phyloP scores from a whole-genome alignment of 2,113 vertebrate species.

The Amia ocellicauda region DNA sequence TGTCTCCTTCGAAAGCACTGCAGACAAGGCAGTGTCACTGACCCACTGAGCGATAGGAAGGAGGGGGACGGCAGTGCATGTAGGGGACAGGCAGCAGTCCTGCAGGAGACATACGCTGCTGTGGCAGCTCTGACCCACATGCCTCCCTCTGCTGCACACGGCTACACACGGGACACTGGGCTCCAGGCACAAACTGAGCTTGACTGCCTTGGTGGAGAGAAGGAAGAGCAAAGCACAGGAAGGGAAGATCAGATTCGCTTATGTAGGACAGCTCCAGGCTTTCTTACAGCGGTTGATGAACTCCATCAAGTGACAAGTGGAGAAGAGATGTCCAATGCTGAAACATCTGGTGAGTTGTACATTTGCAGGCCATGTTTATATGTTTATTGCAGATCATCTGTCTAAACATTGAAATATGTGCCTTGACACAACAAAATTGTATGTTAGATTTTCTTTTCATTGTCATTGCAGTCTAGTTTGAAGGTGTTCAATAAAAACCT shows the following conservation, averaged over 20 bases:
- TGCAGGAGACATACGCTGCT: neutral
- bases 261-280: conserved; percentile 11
- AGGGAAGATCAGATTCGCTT: neutral
- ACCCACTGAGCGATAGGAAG: neutral
- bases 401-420: no score
- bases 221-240: neutral
- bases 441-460: no score
- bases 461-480: no score
- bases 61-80: no score
- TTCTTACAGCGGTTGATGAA: neutral
- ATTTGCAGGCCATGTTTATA: no score
- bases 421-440: no score
- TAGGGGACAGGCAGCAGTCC: neutral
- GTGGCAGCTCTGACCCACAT: neutral
- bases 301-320: neutral
- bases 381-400: no score
- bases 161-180: no score
- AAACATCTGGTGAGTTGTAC: no score
- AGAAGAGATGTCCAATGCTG: neutral
- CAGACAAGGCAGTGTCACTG: neutral
- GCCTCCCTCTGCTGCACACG: no score
- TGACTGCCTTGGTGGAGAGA: neutral
- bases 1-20: conserved; percentile 7
- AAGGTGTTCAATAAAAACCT: no score
- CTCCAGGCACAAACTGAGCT: neutral